Evolutionary conservation across 2,888 invertebrate species (phyloP).

Genomic region (Lepetodrilus schrolli): DNA sequence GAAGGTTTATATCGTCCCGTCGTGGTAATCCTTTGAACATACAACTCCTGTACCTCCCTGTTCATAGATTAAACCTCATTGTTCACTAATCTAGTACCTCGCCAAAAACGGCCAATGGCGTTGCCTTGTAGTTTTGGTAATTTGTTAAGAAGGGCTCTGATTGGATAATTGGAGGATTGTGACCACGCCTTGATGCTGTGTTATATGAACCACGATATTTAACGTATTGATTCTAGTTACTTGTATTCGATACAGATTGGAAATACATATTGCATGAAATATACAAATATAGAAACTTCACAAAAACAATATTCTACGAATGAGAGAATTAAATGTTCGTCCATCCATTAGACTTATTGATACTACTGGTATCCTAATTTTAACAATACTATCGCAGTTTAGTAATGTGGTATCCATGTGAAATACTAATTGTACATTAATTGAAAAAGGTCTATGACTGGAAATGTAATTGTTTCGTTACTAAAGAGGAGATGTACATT

Average conservation of each 20-base stretch:
- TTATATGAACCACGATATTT: neutral
- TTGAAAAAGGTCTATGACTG: neutral
- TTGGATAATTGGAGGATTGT: neutral
- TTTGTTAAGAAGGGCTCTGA: no score
- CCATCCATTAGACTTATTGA: no score
- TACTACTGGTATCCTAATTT: no score
- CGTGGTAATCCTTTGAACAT: neutral
- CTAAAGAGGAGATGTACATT: no score
- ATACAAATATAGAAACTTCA: neutral
- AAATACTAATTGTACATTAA: no score
- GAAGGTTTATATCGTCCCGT: neutral
- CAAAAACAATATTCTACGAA: no score
- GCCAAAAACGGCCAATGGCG: neutral
- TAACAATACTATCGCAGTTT: no score
- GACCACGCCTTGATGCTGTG: neutral
- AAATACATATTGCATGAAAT: neutral
- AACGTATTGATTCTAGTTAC: neutral
- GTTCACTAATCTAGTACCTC: neutral
- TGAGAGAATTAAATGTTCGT: no score
- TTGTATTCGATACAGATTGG: neutral
- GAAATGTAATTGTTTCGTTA: neutral
- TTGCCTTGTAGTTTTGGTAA: neutral
- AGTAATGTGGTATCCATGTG: no score
- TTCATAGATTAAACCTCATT: constrained; percentile 19
- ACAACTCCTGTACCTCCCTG: neutral